phyloP scores from a whole-genome alignment of 2,797 vertebrate species.

The Arrhamphus sclerolepis region DNA sequence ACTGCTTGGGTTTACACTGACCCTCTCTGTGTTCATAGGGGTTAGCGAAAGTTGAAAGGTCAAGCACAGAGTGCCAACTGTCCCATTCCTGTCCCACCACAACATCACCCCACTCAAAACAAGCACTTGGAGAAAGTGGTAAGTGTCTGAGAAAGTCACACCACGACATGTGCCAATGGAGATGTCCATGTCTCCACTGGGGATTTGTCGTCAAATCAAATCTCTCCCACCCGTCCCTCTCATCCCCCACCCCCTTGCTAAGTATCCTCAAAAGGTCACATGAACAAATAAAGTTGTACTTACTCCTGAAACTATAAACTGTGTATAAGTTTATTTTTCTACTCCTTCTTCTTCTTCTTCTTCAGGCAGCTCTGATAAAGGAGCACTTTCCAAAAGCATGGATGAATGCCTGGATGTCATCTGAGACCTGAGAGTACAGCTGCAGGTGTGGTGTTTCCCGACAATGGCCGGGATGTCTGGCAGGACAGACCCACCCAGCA shows the following conservation, averaged over 20 bases:
- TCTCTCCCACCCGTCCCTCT: neutral
- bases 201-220: neutral
- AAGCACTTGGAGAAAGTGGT: conserved; percentile 59
- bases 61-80: conserved; percentile 54
- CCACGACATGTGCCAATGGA: conserved; percentile 38
- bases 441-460: conserved; percentile 66
- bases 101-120: conserved; percentile 35
- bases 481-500: conserved; percentile 73
- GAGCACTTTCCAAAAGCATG: conserved; percentile 28
- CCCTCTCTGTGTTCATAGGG: conserved; percentile 55
- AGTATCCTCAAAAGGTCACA: conserved; percentile 1
- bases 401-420: conserved; percentile 56
- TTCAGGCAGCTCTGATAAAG: neutral
- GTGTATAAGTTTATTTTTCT: too few species aligned
- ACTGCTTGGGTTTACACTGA: conserved; percentile 31
- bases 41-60: conserved; percentile 70
- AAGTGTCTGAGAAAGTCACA: conserved; percentile 47
- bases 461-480: conserved; percentile 50
- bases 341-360: too few species aligned
- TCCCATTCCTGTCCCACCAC: conserved; percentile 50
- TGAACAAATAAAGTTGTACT: neutral
- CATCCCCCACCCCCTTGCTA: neutral
- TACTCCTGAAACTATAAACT: neutral
- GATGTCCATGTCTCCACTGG: conserved; percentile 22
- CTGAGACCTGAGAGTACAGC: conserved; percentile 56